Evolutionary conservation across 2,113 vertebrate genomes (phyloP), one percentile per base, ranked within the genome.

Genomic region (Dendrocopos noguchii): DNA sequence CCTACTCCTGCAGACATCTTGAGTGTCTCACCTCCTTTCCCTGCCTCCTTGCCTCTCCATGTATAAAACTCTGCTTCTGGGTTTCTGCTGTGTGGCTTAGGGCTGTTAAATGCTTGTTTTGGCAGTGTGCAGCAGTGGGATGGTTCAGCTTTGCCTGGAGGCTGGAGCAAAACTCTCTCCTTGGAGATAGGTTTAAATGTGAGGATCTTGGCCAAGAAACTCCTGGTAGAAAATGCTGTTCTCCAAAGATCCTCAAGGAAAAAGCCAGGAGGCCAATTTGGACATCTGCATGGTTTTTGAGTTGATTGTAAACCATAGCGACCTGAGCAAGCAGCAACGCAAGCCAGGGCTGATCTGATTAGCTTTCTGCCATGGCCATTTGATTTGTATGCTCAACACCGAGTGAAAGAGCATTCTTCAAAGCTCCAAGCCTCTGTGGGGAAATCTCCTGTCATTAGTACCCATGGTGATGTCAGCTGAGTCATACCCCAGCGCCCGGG

Each of bases 391-490:
- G 87, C 92, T 93, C 93, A 96, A 89, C 91, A 95, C 73, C 64
- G 73, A 89, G 68, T 90, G 76, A 96, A 96, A 95, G 91, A 84
- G 61, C 53, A 14, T 84, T 87, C 91, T 91, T 94, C 95, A 91
- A 94, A 95, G 86, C 66, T 28, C 36, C 60, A 42, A 65, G 57
- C 0, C 65, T 91, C 94, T 95, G 80, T 90, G 83, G 90, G 93
- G 93, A 96, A 93, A 94, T 94, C 80, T 86, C 29, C 56, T 80
- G 87, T 86, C 90, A 90, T 95, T 95, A 88, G 95, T 96, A 88
- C 94, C 96, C 95, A 95, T 96, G 96, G 95, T 73, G 91, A 96
- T 95, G 91, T 83, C 94, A 91, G 87, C 94, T 91, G 94, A 90
- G 76, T 93, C 82, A 5, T 80, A 20, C 4, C 50, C 47, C 4